Conservation (phyloP, 2,888 invertebrate species). For the Dermolepida albohirtum region DNA sequence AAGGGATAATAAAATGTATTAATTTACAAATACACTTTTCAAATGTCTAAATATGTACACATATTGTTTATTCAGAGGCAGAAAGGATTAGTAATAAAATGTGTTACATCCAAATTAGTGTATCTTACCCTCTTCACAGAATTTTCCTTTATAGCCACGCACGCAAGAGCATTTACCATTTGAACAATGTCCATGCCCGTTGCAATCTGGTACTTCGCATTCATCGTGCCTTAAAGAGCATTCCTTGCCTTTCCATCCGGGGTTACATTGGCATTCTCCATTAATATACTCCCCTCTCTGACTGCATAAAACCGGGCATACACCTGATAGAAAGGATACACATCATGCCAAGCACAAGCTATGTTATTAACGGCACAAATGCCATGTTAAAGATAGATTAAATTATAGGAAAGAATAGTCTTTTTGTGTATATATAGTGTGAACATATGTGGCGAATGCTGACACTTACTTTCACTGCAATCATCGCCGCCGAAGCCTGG, state of each 20-base stretch:
- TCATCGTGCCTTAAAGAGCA: slow-evolving; percentile 95
- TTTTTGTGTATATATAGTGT: slow-evolving; percentile 9
- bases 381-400: slow-evolving; percentile 20
- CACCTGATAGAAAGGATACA: slow-evolving; percentile 70
- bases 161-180: slow-evolving; percentile 96
- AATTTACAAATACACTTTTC: no score
- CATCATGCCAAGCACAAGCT: slow-evolving; percentile 52
- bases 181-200: slow-evolving; percentile 95
- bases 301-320: slow-evolving; percentile 96
- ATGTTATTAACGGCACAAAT: slow-evolving; percentile 12
- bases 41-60: no score
- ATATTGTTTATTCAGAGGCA: background rate
- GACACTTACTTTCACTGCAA: slow-evolving; percentile 91
- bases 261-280: slow-evolving; percentile 96
- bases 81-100: slow-evolving; percentile 19
- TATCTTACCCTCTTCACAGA: slow-evolving; percentile 85
- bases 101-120: slow-evolving; percentile 28
- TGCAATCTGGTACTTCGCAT: slow-evolving; percentile 96
- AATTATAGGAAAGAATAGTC: slow-evolving; percentile 12
- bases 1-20: slow-evolving; percentile 7
- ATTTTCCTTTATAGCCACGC: slow-evolving; percentile 93
- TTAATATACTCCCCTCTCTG: slow-evolving; percentile 97
- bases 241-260: slow-evolving; percentile 98
- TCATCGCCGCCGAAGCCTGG: slow-evolving; percentile 97
- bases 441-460: background rate